Conservation (phyloP, 2,888 invertebrate species). For the Drosophila testacea region DNA sequence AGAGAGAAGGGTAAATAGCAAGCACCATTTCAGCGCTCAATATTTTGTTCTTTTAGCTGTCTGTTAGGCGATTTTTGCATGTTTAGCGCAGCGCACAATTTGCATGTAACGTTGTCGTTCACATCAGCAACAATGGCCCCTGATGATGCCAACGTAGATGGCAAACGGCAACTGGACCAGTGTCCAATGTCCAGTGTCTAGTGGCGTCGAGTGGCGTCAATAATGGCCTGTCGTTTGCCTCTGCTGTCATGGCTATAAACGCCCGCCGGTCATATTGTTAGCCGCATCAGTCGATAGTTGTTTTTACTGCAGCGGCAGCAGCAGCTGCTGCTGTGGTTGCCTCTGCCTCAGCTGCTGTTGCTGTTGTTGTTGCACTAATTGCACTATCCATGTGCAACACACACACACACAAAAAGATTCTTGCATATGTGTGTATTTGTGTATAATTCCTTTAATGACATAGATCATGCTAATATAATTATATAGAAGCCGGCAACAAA, state of each 20-base stretch:
- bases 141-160: slow-evolving; percentile 17
- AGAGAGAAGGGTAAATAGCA: slow-evolving; percentile 35
- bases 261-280: slow-evolving; percentile 78
- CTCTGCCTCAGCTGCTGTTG: slow-evolving; percentile 24
- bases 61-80: slow-evolving; percentile 55
- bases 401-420: slow-evolving; percentile 17
- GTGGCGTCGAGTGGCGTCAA: slow-evolving; percentile 78
- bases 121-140: slow-evolving; percentile 32
- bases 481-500: slow-evolving; percentile 64
- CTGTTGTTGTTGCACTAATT: slow-evolving; percentile 67
- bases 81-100: slow-evolving; percentile 65
- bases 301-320: slow-evolving; percentile 43
- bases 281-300: slow-evolving; percentile 75
- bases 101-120: slow-evolving; percentile 66
- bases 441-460: slow-evolving; percentile 69
- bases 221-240: slow-evolving; percentile 78
- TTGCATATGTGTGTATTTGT: slow-evolving; percentile 31
- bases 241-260: slow-evolving; percentile 71
- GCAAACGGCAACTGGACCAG: slow-evolving; percentile 21
- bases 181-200: slow-evolving; percentile 34
- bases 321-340: slow-evolving; percentile 20
- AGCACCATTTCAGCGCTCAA: slow-evolving; percentile 69
- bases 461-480: slow-evolving; percentile 81
- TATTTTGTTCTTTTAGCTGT: slow-evolving; percentile 64
- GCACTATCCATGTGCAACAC: slow-evolving; percentile 55